Conservation (phyloP, 2,888 invertebrate genomes). For the Nemapogon koenigi region DNA sequence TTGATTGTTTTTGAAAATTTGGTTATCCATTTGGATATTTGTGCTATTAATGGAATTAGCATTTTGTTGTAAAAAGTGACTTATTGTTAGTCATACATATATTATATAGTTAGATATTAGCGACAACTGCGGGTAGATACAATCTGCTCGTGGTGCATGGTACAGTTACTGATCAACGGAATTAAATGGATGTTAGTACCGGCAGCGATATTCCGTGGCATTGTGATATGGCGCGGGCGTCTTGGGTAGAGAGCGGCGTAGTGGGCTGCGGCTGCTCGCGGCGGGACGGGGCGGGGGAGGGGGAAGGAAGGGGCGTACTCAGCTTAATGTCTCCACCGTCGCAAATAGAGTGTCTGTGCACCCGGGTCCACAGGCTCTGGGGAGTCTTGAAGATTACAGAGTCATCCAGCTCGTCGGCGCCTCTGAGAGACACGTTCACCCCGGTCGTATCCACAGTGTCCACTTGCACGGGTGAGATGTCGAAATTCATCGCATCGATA, state of each 20-base stretch:
- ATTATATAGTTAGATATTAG: too few relatives aligned
- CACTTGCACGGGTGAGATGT: conserved; percentile 53
- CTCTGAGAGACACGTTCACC: conserved; percentile 21
- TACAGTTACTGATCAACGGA: conserved; percentile 1
- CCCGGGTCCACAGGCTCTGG: conserved; percentile 37
- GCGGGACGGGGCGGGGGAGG: conserved; percentile 24
- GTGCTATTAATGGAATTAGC: too few relatives aligned
- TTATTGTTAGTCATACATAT: too few relatives aligned
- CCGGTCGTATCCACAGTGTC: conserved; percentile 53
- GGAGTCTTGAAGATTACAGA: conserved; percentile 51
- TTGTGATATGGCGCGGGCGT: conserved; percentile 54
- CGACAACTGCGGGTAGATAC: too few relatives aligned
- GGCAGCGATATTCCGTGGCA: conserved; percentile 63
- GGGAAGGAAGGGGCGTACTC: conserved; percentile 20
- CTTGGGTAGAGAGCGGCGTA: conserved; percentile 46
- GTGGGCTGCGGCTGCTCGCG: conserved; percentile 40
- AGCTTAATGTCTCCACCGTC: conserved; percentile 25
- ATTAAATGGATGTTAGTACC: conserved; percentile 70
- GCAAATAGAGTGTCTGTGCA: conserved; percentile 45
- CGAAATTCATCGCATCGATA: conserved; percentile 44
- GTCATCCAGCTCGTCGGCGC: conserved; percentile 46
- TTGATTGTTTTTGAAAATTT: too few relatives aligned
- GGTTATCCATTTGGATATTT: too few relatives aligned
- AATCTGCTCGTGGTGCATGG: conserved; percentile 2
- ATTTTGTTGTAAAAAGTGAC: too few relatives aligned